Evolutionary conservation across 2,797 vertebrate genomes (phyloP), one percentile per base, ranked within the genome.

Genomic region (Siniperca undulata): DNA sequence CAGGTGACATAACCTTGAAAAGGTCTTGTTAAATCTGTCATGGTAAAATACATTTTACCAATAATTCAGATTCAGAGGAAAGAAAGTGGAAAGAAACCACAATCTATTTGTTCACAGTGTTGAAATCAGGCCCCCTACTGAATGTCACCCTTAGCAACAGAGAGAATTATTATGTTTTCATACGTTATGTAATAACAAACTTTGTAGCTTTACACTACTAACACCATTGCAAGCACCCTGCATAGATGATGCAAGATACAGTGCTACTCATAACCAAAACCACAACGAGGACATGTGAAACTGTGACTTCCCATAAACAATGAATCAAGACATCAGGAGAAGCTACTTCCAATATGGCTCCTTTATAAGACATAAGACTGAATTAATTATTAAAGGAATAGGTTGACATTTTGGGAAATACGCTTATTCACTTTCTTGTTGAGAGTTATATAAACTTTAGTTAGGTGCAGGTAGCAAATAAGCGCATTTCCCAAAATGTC

Each of bases 161-260:
- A 71, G 7, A 64, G 12, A 70, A 62, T 61, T n/a, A 34, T 76
- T 34, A 74, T 61, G 14, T 74, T 67, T 58, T 56, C 27, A 62
- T 24, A 60, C 44, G 17, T 42, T 74, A 46, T n/a, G 46, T 42
- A 53, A 74, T 19, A 24, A 48, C 42, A 9, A 0, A 65, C 34
- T 74, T 56, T 64, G 27, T 2, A 7, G 12, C 46, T 75, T 67
- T 30, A 40, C n/a, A 11, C 40, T 19, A 27, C 52, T 19, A 50
- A 70, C 42, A 58, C n/a, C 22, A 2, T 4, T 42, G 24, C 44
- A 27, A 44, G 38, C 46, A 12, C 40, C 20, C 27, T 38, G 46
- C 40, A 7, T 38, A 52, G 16, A 53, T 72, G n/a, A 59, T 64
- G n/a, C 19, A 69, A 72, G 36, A 34, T 12, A 55, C 20, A 38